These are phyloP conservation scores for Psophia crepitans DNA, from an alignment of 2,113 vertebrate species.

Conservation along the genomic window DNA sequence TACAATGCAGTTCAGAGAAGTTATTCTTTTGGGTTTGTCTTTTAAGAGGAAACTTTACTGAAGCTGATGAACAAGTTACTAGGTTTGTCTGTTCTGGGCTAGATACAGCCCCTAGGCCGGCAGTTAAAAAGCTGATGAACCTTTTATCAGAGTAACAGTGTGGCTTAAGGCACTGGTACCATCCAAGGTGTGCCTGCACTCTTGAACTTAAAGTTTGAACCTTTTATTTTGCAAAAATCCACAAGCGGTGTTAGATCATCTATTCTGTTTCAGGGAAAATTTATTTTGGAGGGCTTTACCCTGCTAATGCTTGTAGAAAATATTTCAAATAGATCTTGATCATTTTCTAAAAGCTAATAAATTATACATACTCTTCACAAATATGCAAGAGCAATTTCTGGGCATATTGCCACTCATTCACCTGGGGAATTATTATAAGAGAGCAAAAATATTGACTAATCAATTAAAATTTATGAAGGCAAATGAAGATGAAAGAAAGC, in stretches of 20 bases:
- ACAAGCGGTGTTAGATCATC: not conserved
- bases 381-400: not conserved
- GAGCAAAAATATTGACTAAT: slow-evolving; percentile 23
- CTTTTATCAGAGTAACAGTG: not conserved
- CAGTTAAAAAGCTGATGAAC: not conserved
- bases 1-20: not conserved
- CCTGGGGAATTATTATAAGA: not conserved
- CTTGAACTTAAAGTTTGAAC: not conserved
- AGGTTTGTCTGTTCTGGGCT: not conserved
- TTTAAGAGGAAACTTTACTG: not conserved
- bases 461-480: not conserved
- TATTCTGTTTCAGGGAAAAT: not conserved
- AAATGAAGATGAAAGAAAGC: slow-evolving; percentile 4
- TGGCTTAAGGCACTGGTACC: not conserved
- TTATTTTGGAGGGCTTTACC: not conserved
- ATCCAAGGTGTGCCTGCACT: not conserved
- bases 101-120: not conserved
- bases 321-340: not conserved
- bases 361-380: slow-evolving; percentile 8
- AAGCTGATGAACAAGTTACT: not conserved
- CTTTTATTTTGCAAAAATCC: not conserved
- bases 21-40: not conserved
- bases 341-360: not conserved
- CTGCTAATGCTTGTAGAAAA: not conserved
- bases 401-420: not conserved